A percentile compares a stretch with the other conserved stretches of the same genome.
Evolutionary conservation across 2,888 invertebrate species (phyloP).

Genomic region (Temnothorax rugatulus): DNA sequence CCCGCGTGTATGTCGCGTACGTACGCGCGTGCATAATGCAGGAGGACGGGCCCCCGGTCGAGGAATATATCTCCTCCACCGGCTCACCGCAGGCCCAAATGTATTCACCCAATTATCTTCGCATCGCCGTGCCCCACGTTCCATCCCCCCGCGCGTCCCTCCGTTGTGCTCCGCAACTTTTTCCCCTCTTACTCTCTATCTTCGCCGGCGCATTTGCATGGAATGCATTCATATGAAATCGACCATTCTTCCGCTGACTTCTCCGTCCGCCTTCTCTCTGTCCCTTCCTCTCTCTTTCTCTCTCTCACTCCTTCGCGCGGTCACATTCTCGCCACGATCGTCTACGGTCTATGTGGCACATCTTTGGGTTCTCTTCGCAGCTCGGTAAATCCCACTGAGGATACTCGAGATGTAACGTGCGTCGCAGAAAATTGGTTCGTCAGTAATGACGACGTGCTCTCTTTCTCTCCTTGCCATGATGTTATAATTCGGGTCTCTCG

Average conservation of each 20-base stretch:
- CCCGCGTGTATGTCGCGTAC: conserved; percentile 48
- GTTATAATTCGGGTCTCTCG: conserved; percentile 22
- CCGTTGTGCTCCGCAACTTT: conserved; percentile 52
- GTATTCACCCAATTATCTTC: conserved; percentile 78
- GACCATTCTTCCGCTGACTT: conserved; percentile 76
- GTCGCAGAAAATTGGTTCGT: conserved; percentile 62
- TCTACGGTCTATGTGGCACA: conserved; percentile 16
- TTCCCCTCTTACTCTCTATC: conserved; percentile 53
- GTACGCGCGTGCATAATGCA: conserved; percentile 65
- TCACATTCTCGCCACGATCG: conserved; percentile 24
- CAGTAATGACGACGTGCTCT: conserved; percentile 54
- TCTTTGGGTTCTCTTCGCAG: conserved; percentile 38
- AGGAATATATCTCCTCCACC: conserved; percentile 60
- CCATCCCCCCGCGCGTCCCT: conserved; percentile 11
- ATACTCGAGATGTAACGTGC: conserved; percentile 61
- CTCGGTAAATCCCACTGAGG: conserved; percentile 59
- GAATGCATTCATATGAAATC: conserved; percentile 79
- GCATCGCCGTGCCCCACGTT: conserved; percentile 69
- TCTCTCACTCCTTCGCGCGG: background rate
- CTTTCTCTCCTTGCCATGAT: conserved; percentile 8
- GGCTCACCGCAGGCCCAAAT: conserved; percentile 69
- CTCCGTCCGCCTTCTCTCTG: conserved; percentile 34
- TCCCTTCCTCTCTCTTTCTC: background rate
- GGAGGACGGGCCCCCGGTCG: conserved; percentile 32
- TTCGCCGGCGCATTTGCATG: conserved; percentile 72